phyloP scores from a whole-genome alignment of 2,113 vertebrate species.

The Hymenochirus boettgeri region DNA sequence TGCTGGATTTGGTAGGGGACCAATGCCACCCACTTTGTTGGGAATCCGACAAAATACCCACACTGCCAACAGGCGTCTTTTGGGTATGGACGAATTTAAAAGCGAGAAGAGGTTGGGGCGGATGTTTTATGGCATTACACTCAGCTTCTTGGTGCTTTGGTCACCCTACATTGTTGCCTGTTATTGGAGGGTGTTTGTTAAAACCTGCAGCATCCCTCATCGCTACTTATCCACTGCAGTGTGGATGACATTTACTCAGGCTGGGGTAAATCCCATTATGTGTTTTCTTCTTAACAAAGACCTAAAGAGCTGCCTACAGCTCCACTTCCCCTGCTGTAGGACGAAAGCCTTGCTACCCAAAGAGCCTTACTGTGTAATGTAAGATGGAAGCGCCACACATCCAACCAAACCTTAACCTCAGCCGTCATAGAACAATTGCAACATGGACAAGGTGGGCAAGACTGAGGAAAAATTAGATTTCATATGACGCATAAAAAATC shows the following conservation, averaged over 20 bases:
- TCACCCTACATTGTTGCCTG: conserved; percentile 90
- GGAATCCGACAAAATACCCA: conserved; percentile 89
- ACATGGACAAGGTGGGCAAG: background rate
- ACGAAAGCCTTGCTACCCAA: conserved; percentile 85
- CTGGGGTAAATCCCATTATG: conserved; percentile 88
- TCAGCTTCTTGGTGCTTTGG: conserved; percentile 91
- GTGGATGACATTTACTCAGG: conserved; percentile 94
- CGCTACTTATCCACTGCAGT: conserved; percentile 85
- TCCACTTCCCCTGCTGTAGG: conserved; percentile 86
- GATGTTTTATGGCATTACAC: conserved; percentile 92
- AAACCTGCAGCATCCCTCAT: conserved; percentile 81
- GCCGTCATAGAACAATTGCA: conserved; percentile 10
- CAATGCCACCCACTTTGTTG: conserved; percentile 87
- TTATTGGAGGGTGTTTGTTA: conserved; percentile 92
- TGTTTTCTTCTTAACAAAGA: conserved; percentile 91
- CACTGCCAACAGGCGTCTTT: conserved; percentile 81
- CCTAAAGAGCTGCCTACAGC: conserved; percentile 86
- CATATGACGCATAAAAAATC: conserved; percentile 8
- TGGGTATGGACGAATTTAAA: conserved; percentile 90
- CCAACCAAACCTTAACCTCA: conserved; percentile 34
- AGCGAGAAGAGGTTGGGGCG: conserved; percentile 86
- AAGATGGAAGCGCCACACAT: conserved; percentile 46
- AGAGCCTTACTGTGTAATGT: conserved; percentile 94
- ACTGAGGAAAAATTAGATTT: background rate
- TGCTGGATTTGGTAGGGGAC: conserved; percentile 86